Percentiles rank a stretch among this genome's conserved stretches.
Evolutionary conservation across 2,888 invertebrate genomes (phyloP).

Genomic region (Capitulum mitella): DNA sequence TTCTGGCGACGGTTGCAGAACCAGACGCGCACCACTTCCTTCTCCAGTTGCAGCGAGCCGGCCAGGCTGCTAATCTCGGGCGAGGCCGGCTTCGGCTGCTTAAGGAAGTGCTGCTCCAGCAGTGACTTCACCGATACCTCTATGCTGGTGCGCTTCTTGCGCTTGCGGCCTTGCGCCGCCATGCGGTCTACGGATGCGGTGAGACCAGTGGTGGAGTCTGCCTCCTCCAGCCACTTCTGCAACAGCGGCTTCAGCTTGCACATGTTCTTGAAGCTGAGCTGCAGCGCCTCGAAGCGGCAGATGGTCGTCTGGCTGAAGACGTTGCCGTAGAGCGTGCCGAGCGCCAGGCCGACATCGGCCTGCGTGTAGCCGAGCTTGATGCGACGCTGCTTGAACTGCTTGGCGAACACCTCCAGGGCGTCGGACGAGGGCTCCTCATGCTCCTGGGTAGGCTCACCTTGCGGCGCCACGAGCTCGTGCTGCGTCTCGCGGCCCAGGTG

Average conservation of each 20-base stretch:
- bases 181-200: constrained; percentile 98
- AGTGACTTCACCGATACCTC: constrained; percentile 97
- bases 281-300: constrained; percentile 97
- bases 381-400: constrained; percentile 97
- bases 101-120: constrained; percentile 95
- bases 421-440: constrained; percentile 86
- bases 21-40: constrained; percentile 99
- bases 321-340: constrained; percentile 97
- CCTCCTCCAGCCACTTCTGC: constrained; percentile 99
- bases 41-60: constrained; percentile 93
- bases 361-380: constrained; percentile 99
- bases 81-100: constrained; percentile 98
- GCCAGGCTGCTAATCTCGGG: constrained; percentile 95
- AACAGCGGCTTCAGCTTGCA: constrained; percentile 97
- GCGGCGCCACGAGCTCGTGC: constrained; percentile 43
- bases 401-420: constrained; percentile 97
- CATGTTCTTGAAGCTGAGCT: constrained; percentile 99
- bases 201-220: constrained; percentile 94
- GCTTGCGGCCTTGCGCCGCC: constrained; percentile 94
- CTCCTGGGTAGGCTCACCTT: constrained; percentile 41
- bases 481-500: constrained; percentile 51
- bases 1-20: constrained; percentile 97
- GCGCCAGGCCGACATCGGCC: constrained; percentile 95
- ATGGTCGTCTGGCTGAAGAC: constrained; percentile 99
- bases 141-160: constrained; percentile 99